A percentile compares a stretch with the other conserved stretches of the same genome.
Evolutionary conservation across 2,797 vertebrate species (phyloP).

Genomic region (Pteronotus mesoamericanus): DNA sequence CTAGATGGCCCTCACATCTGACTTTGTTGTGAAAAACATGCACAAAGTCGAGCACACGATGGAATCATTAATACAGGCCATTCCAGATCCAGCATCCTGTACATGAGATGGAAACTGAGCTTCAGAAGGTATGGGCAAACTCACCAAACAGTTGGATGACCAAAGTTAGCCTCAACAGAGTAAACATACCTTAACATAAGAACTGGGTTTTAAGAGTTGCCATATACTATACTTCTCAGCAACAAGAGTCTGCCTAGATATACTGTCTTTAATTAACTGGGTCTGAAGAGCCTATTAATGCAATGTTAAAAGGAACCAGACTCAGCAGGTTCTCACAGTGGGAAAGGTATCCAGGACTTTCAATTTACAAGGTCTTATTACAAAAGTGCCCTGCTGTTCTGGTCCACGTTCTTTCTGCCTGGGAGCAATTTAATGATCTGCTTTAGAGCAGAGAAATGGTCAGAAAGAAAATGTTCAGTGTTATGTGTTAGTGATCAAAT

Average conservation of each 20-base stretch:
- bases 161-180: neutral
- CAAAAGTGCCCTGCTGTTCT: slow-evolving; percentile 71
- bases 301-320: slow-evolving; percentile 73
- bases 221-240: slow-evolving; percentile 51
- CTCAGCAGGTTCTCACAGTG: slow-evolving; percentile 63
- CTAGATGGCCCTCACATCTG: slow-evolving; percentile 21
- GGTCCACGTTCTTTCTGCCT: slow-evolving; percentile 70
- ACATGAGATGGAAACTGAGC: neutral
- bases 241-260: slow-evolving; percentile 68
- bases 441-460: slow-evolving; percentile 70
- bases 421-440: slow-evolving; percentile 77
- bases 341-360: slow-evolving; percentile 68
- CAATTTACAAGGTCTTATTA: slow-evolving; percentile 78
- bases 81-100: neutral
- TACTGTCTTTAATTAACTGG: slow-evolving; percentile 82
- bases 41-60: neutral
- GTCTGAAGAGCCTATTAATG: slow-evolving; percentile 80
- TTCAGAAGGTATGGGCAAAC: neutral
- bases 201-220: slow-evolving; percentile 51
- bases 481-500: slow-evolving; percentile 59
- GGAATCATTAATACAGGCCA: neutral
- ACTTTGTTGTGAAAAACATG: slow-evolving; percentile 20
- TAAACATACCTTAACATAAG: slow-evolving; percentile 16
- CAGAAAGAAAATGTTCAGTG: slow-evolving; percentile 61
- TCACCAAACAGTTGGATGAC: neutral